A percentile compares a stretch with the other conserved stretches of the same genome.
Conservation (phyloP, 1,140 invertebrate genomes). For the Orius insidiosus region DNA sequence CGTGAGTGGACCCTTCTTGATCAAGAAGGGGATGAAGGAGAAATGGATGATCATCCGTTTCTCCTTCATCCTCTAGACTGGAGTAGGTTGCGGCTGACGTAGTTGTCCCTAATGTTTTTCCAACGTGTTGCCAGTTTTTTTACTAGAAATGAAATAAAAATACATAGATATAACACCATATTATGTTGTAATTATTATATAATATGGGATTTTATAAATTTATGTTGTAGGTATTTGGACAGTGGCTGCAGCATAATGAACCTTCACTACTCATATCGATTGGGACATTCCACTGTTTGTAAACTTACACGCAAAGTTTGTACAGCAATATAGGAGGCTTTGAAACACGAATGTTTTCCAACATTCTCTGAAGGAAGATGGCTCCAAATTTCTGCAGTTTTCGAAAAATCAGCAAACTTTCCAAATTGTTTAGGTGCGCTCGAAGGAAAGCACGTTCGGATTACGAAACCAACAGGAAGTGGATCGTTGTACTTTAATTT, state of each 20-base stretch:
- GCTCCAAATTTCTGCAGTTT: conserved; percentile 1
- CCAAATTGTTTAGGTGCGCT: conserved; percentile 22
- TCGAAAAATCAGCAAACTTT: background rate
- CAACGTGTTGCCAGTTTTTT: too few relatives aligned
- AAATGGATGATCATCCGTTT: too few relatives aligned
- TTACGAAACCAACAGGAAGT: conserved; percentile 25
- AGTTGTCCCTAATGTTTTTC: too few relatives aligned
- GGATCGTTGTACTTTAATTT: conserved; percentile 28
- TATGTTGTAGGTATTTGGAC: background rate
- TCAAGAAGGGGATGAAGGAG: too few relatives aligned
- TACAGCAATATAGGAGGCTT: background rate
- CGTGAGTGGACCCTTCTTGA: too few relatives aligned
- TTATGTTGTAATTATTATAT: too few relatives aligned
- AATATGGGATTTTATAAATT: too few relatives aligned
- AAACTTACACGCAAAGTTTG: background rate
- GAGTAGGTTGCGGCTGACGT: too few relatives aligned
- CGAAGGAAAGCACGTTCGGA: conserved; percentile 26
- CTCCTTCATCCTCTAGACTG: too few relatives aligned
- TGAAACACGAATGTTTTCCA: conserved; percentile 2
- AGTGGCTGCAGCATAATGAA: background rate
- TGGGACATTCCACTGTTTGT: background rate
- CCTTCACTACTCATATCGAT: background rate
- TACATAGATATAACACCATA: too few relatives aligned
- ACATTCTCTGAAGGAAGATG: background rate
- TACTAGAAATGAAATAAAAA: too few relatives aligned